Base-by-base conservation (phyloP, 2,113 vertebrate genomes). In the Nycticryphes semicollaris region DNA sequence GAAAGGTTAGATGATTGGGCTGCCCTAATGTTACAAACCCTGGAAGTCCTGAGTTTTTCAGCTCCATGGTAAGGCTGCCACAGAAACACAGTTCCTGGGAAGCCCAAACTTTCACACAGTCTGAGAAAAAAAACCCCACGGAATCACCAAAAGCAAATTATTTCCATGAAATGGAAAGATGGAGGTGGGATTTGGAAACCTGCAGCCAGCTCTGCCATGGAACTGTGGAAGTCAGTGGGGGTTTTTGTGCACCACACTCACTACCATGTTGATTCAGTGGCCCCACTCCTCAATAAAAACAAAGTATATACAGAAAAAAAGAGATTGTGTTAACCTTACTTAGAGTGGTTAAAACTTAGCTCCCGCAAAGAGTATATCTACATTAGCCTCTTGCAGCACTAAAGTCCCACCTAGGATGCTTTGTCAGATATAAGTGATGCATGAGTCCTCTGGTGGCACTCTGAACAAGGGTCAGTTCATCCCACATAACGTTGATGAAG, bases 401-500 rank as follows among this genome's bases (percentile, higher is more conserved):
- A 1, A 84, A 96, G 39, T 69, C 75, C 62, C 41, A 39, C 31
- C 51, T 50, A 92, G 45, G 39, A 62, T 1, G 5, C 62, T 93
- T 89, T 92, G 70, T 89, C 84, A 95, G 86, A 14, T 6, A 1
- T 35, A 92, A 84, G 85, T 77, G 68, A 84, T 54, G 30, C 50
- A 68, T 35, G 57, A 75, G 74, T 78, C 48, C 27, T 87, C 54
- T 60, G 47, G 28, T 91, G 80, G 41, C 84, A 79, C 23, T 33
- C 48, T 60, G 74, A 63, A 60, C 82, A 87, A 84, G 81, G 87
- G 81, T 87, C 92, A 93, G 28, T 37, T 89, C 89, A 70, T 84
- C 62, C 31, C 77, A 76, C 43, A 20, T 10, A 93, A 83, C 6
- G 2, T 4, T 90, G 89, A 89, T 94, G 45, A 84, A 96, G 69